Evolutionary conservation across 2,888 invertebrate species (phyloP).

Genomic region (Tromatobia lineatoria): DNA sequence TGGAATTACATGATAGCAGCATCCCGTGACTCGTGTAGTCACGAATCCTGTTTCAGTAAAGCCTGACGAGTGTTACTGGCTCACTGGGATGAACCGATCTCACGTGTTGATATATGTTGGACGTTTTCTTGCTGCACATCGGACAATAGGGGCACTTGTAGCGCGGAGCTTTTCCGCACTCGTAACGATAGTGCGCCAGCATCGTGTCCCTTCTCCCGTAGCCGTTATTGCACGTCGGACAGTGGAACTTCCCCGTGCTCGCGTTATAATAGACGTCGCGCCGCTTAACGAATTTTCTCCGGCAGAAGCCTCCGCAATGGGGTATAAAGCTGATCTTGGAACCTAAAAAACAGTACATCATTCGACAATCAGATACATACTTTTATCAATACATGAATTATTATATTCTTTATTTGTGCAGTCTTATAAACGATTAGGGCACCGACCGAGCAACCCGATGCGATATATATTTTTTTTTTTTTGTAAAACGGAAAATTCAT

Average conservation of each 20-base stretch:
- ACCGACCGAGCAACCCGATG: constrained; percentile 45
- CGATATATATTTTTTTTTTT: constrained; percentile 9
- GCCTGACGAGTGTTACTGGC: constrained; percentile 79
- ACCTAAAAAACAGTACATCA: constrained; percentile 76
- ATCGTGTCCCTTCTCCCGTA: constrained; percentile 83
- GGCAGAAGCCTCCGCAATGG: constrained; percentile 64
- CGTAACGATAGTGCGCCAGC: constrained; percentile 83
- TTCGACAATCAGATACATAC: constrained; percentile 71
- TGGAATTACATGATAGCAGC: constrained; percentile 31
- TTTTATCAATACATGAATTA: background rate
- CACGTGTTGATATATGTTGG: constrained; percentile 82
- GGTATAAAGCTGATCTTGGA: constrained; percentile 67
- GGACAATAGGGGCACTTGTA: constrained; percentile 83
- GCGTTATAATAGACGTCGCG: constrained; percentile 76
- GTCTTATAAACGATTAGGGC: constrained; percentile 32
- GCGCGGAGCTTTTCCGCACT: constrained; percentile 83
- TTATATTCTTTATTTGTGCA: constrained; percentile 27
- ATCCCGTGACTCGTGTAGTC: constrained; percentile 5
- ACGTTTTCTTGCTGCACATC: constrained; percentile 81
- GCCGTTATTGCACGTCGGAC: constrained; percentile 84
- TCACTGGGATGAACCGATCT: constrained; percentile 80
- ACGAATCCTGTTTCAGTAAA: constrained; percentile 75
- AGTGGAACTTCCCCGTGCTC: constrained; percentile 82
- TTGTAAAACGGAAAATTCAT: constrained; percentile 51
- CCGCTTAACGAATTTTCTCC: constrained; percentile 74